Conservation (phyloP, 2,113 vertebrate species). For the Etheostoma spectabile region DNA sequence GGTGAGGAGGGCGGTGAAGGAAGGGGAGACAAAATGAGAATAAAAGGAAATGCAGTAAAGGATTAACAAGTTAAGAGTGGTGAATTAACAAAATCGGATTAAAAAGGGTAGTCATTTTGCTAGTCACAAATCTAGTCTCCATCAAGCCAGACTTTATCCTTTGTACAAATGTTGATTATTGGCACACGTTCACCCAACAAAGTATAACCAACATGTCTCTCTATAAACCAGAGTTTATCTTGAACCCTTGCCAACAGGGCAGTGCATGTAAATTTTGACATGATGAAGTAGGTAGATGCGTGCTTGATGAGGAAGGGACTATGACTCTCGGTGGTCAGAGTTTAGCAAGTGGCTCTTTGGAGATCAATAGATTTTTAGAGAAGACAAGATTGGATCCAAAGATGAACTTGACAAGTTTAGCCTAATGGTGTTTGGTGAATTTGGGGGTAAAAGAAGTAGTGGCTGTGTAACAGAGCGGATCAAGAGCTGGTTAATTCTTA, state of each 20-base stretch:
- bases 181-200: conserved; percentile 4
- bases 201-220: conserved; percentile 14
- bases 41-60: not conserved
- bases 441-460: not conserved
- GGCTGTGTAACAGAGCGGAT: not conserved
- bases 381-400: not conserved
- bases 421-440: not conserved
- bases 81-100: conserved; percentile 2
- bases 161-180: not conserved
- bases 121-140: not conserved
- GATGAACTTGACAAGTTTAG: not conserved
- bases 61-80: not conserved
- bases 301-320: not conserved
- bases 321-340: conserved; percentile 3
- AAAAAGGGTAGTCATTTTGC: conserved; percentile 9
- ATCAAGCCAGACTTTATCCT: not conserved
- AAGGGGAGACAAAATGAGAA: conserved; percentile 5
- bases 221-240: conserved; percentile 45
- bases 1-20: conserved; percentile 4
- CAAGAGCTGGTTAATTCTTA: conserved; percentile 69
- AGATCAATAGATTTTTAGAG: conserved; percentile 20
- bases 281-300: not conserved
- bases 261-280: conserved; percentile 30
- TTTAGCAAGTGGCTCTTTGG: conserved; percentile 12
- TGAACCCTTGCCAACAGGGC: conserved; percentile 51